phyloP scores from a whole-genome alignment of 2,113 vertebrate species.

The Herpetotheres cachinnans region DNA sequence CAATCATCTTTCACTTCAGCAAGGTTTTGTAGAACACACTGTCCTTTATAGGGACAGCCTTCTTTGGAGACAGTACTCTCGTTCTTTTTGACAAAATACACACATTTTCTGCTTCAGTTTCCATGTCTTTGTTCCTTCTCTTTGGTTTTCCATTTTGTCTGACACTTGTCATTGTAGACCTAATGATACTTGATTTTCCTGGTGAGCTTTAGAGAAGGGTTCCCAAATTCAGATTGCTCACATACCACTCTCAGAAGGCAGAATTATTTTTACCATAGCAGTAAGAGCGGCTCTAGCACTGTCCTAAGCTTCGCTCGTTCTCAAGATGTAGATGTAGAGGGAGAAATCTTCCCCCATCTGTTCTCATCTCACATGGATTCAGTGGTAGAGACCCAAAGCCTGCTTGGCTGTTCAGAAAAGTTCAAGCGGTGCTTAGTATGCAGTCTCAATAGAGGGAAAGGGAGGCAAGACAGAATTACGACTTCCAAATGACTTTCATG shows the following conservation, averaged over 20 bases:
- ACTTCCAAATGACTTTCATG: background rate
- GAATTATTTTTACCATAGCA: background rate
- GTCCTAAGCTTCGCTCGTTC: background rate
- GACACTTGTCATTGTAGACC: background rate
- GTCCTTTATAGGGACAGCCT: background rate
- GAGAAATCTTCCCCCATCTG: background rate
- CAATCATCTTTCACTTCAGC: background rate
- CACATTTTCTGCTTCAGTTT: background rate
- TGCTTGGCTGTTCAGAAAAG: background rate
- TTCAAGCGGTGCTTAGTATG: background rate
- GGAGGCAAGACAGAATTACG: background rate
- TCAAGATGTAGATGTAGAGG: background rate
- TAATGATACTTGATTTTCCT: background rate
- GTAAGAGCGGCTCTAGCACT: background rate
- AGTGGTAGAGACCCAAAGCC: background rate
- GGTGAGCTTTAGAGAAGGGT: background rate
- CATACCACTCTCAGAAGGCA: background rate
- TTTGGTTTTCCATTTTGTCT: background rate
- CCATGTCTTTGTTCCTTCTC: background rate
- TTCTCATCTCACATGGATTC: rapidly evolving
- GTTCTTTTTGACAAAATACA: background rate
- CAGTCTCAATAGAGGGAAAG: background rate
- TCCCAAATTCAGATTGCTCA: background rate
- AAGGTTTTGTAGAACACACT: background rate
- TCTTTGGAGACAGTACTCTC: background rate